phyloP scores from a whole-genome alignment of 2,888 invertebrate species.

The Scaptomyza tumidula region DNA sequence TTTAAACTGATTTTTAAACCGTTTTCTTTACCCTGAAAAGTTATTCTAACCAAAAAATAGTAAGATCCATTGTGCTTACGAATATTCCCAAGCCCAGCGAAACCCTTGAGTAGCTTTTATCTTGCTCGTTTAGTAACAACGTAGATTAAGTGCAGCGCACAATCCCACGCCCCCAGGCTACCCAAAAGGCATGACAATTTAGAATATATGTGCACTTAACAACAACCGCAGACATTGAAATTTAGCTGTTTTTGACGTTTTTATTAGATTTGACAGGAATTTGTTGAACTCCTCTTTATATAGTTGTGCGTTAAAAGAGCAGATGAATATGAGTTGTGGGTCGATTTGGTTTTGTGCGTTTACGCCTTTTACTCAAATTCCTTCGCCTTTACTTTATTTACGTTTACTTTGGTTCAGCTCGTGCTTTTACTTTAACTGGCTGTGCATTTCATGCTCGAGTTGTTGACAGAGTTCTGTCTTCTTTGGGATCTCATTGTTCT shows the following conservation, averaged over 20 bases:
- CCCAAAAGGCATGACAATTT: slow-evolving; percentile 43
- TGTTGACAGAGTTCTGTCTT: slow-evolving; percentile 2
- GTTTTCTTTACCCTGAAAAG: no score
- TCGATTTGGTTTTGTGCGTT: slow-evolving; percentile 38
- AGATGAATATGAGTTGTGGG: slow-evolving; percentile 38
- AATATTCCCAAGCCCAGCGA: neutral
- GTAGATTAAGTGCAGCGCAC: slow-evolving; percentile 43
- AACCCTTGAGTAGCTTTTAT: neutral
- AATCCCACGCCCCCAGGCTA: slow-evolving; percentile 18
- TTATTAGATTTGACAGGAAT: slow-evolving; percentile 4
- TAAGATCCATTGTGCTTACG: neutral
- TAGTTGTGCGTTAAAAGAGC: slow-evolving; percentile 32
- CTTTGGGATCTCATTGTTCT: neutral
- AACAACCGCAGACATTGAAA: slow-evolving; percentile 42
- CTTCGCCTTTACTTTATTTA: neutral
- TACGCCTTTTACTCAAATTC: neutral
- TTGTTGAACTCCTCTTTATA: slow-evolving; percentile 37
- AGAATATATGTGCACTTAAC: slow-evolving; percentile 27
- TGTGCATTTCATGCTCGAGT: slow-evolving; percentile 49
- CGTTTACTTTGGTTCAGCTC: slow-evolving; percentile 3
- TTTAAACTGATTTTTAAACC: neutral
- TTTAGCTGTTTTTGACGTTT: slow-evolving; percentile 16
- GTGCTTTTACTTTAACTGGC: slow-evolving; percentile 15
- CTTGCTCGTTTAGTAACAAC: slow-evolving; percentile 10
- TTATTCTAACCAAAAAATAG: no score